Evolutionary conservation across 2,888 invertebrate genomes (phyloP).

Genomic region (Tryphoninae sp.): DNA sequence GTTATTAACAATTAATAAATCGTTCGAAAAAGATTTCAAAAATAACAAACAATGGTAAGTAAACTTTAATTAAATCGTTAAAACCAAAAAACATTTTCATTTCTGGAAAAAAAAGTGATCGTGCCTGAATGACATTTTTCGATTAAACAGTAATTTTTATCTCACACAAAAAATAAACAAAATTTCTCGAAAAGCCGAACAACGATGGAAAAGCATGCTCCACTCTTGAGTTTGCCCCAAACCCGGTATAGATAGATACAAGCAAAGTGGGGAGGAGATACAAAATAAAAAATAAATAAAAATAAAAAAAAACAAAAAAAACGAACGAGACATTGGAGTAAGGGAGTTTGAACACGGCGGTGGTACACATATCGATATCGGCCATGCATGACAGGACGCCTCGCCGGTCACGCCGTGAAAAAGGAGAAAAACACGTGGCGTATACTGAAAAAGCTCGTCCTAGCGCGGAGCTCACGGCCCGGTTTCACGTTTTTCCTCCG

Average conservation of each 20-base stretch:
- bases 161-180: not conserved
- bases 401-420: conserved; percentile 79
- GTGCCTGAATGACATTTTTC: too few species aligned
- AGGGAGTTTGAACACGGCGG: conserved; percentile 71
- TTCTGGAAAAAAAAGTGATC: too few species aligned
- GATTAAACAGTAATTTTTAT: not conserved
- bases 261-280: not conserved
- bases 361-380: conserved; percentile 79
- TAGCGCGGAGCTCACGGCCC: conserved; percentile 36
- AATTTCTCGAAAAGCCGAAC: not conserved
- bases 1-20: too few species aligned
- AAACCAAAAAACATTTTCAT: too few species aligned
- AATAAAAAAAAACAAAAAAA: not conserved
- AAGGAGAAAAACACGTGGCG: conserved; percentile 72
- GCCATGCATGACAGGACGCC: conserved; percentile 80
- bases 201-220: conserved; percentile 17
- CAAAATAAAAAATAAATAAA: not conserved
- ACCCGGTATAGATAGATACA: conserved; percentile 6
- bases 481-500: conserved; percentile 53
- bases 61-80: too few species aligned
- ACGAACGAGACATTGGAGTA: conserved; percentile 50
- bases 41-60: too few species aligned
- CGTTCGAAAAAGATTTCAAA: too few species aligned
- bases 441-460: conserved; percentile 51
- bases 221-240: conserved; percentile 45